Conservation (phyloP, 2,888 invertebrate species). For the Pomacea canaliculata region DNA sequence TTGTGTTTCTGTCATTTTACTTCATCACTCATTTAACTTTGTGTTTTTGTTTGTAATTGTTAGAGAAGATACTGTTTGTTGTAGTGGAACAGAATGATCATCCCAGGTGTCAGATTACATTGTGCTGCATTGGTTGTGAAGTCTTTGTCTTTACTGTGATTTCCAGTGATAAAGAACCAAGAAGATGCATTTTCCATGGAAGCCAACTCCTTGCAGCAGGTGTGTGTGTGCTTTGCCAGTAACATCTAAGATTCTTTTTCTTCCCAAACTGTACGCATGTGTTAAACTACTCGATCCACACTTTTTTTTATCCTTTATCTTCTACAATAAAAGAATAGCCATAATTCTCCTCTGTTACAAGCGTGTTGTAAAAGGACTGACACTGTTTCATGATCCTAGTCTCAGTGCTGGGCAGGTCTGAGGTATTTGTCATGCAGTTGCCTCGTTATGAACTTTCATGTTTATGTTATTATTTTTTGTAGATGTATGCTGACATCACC, state of each 20-base stretch:
- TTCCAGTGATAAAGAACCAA: conserved; percentile 66
- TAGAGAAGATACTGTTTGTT: neutral
- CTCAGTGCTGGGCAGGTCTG: too few relatives aligned
- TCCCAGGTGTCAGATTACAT: too few relatives aligned
- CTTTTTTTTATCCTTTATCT: neutral
- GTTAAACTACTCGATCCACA: neutral
- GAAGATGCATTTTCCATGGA: conserved; percentile 65
- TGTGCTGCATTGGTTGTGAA: neutral
- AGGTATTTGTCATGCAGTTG: too few relatives aligned
- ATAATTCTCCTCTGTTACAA: too few relatives aligned
- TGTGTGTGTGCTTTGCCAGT: conserved; percentile 32
- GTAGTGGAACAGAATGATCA: too few relatives aligned
- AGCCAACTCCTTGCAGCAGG: conserved; percentile 60
- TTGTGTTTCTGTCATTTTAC: too few relatives aligned
- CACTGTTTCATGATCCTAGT: too few relatives aligned
- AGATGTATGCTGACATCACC: conserved; percentile 62
- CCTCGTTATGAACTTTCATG: neutral
- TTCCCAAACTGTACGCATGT: neutral
- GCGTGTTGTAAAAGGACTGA: too few relatives aligned
- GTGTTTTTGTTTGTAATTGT: neutral
- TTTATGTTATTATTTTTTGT: neutral
- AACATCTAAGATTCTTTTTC: neutral
- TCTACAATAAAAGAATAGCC: too few relatives aligned
- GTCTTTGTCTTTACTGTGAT: neutral
- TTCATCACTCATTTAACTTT: neutral